Conservation (phyloP, 2,797 vertebrate species). For the Chrosomus eos region DNA sequence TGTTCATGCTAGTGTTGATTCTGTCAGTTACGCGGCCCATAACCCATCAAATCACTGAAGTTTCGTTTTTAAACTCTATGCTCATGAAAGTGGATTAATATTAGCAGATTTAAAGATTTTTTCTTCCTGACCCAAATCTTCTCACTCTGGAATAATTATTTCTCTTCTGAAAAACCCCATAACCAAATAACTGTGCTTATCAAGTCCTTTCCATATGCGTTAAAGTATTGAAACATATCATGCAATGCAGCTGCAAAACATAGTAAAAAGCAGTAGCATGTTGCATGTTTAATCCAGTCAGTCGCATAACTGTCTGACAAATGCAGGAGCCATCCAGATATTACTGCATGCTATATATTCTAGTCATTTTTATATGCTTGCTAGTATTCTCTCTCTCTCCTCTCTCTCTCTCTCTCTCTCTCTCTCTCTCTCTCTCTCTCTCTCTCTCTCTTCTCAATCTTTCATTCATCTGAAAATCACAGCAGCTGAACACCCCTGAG, state of each 20-base stretch:
- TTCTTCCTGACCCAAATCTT: too few species aligned
- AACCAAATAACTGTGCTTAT: background rate
- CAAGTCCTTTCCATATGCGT: too few species aligned
- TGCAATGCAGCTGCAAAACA: background rate
- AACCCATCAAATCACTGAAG: too few species aligned
- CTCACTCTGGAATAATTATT: too few species aligned
- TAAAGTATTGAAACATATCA: background rate
- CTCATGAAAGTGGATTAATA: background rate
- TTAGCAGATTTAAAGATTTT: too few species aligned
- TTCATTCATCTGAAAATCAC: background rate
- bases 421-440: too few species aligned
- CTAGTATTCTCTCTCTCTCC: background rate
- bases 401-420: too few species aligned
- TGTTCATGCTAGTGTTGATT: background rate
- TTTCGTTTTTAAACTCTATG: too few species aligned
- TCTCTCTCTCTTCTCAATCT: background rate
- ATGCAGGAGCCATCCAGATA: background rate
- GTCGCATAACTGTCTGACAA: background rate
- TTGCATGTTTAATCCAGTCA: background rate
- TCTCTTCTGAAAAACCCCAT: too few species aligned
- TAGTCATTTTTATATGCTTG: background rate
- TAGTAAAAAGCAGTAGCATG: background rate
- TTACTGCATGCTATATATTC: background rate
- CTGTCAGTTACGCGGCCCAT: too few species aligned
- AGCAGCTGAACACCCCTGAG: background rate